Percentiles rank a stretch among this genome's conserved stretches.
These are phyloP conservation scores for Falco punctatus DNA, from an alignment of 2,113 vertebrate species.

Conservation along the genomic window DNA sequence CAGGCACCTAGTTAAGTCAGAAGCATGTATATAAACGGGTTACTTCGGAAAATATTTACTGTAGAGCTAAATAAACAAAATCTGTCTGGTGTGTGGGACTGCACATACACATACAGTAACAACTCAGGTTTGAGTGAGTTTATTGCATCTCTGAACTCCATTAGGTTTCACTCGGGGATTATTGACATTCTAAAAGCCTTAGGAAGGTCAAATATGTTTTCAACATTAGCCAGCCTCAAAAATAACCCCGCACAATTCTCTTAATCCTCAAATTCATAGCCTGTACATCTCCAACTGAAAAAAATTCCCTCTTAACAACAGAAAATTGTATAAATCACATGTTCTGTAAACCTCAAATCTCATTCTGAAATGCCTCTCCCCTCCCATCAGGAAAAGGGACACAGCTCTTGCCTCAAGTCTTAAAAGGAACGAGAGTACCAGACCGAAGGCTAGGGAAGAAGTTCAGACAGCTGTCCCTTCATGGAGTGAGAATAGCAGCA, in stretches of 20 bases:
- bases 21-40: rapidly evolving
- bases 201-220: neutral
- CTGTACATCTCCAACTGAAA: neutral
- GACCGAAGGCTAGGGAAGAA: neutral
- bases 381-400: neutral
- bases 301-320: neutral
- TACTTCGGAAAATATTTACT: neutral
- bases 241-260: neutral
- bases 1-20: neutral
- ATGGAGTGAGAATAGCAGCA: neutral
- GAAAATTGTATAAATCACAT: neutral
- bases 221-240: neutral
- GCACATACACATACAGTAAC: rapidly evolving
- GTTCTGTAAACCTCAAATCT: neutral
- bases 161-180: neutral
- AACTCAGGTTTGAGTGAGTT: neutral
- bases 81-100: neutral
- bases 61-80: neutral
- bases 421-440: rapidly evolving
- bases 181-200: neutral
- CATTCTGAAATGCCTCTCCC: neutral
- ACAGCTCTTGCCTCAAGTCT: neutral
- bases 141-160: neutral
- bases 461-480: no score
- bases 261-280: neutral